Percentiles rank a stretch among this genome's conserved stretches.
phyloP scores from a whole-genome alignment of 2,888 invertebrate genomes.

The Hetaerina titia region DNA sequence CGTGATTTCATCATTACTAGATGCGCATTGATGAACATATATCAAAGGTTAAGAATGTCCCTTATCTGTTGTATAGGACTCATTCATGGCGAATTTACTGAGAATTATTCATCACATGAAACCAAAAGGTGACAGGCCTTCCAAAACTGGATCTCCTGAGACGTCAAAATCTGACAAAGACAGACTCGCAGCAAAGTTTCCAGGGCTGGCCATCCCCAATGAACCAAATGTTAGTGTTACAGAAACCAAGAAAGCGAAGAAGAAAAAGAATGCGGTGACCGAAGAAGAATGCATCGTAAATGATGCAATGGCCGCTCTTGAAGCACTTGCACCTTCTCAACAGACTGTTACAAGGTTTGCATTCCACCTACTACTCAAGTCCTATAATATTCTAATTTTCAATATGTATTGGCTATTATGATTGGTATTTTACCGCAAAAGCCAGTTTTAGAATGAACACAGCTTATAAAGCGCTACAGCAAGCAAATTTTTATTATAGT shows the following conservation, averaged over 20 bases:
- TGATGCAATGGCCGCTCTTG: slow-evolving; percentile 91
- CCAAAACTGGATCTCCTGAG: slow-evolving; percentile 76
- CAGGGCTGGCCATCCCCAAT: slow-evolving; percentile 90
- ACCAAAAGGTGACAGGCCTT: slow-evolving; percentile 73
- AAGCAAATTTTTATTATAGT: no score
- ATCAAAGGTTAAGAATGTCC: slow-evolving; percentile 30
- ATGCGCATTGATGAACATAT: not conserved
- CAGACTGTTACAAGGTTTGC: slow-evolving; percentile 2
- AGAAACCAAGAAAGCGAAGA: slow-evolving; percentile 76
- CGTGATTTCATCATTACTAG: not conserved
- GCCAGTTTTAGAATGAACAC: no score
- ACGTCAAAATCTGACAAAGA: slow-evolving; percentile 76
- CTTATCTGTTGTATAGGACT: slow-evolving; percentile 82
- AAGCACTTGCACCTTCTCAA: slow-evolving; percentile 88
- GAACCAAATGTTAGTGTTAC: slow-evolving; percentile 80
- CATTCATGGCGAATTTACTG: slow-evolving; percentile 94
- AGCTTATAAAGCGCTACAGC: no score
- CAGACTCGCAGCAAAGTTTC: slow-evolving; percentile 85
- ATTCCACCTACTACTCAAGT: not conserved
- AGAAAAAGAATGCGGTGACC: slow-evolving; percentile 73
- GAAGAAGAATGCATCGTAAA: slow-evolving; percentile 81
- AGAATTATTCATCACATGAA: slow-evolving; percentile 98
- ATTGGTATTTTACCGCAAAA: not conserved
- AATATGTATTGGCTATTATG: not conserved
- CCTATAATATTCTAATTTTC: not conserved